Evolutionary conservation across 2,888 invertebrate species (phyloP), one percentile per base, ranked within the genome.

Genomic region (Noctua janthina): DNA sequence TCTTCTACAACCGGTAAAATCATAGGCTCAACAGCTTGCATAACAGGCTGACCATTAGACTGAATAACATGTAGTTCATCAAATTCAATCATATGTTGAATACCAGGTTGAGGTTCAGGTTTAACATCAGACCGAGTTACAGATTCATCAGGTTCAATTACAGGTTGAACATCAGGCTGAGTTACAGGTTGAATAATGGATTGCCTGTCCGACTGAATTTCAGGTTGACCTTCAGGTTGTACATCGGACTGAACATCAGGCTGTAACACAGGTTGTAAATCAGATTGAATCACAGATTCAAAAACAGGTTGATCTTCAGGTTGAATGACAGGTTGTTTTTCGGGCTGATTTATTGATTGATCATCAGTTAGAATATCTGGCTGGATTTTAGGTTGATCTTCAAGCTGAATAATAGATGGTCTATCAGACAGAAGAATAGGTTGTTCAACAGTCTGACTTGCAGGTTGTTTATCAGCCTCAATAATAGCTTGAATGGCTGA

Each of bases 31-130:
- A 39, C 59, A 68, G 54, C 46, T 69, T 64, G 39, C 29, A 35
- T 39, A 71, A 17, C 15, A 66, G 51, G 15, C 6, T 43, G 80
- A 64, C 43, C 10, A 81, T 68, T 29, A 56, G n/a, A 62, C n/a
- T 71, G 51, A 35, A 43, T 35, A 43, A 17, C 3, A 8, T n/a
- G 11, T 43, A 43, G 35, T 15, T 71, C 39, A 20, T 39, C 39
- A 2, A 67, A 23, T 17, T 71, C 17, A 67, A 23, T 46, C 54
- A 35, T 20, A 56, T 20, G 49, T 46, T 77, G 78, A 49, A 35
- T 29, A 43, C n/a, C 43, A 64, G 35, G 1, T 43, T 64, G 35
- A 39, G 35, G 29, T 49, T 29, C 35, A 43, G 64, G 1, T 49
- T 51, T n/a, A 17, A 11, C 11, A 29, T 39, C 20, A 39, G 39